Evolutionary conservation across 2,888 invertebrate genomes (phyloP).

Genomic region (Carpatolechia fugitivella): DNA sequence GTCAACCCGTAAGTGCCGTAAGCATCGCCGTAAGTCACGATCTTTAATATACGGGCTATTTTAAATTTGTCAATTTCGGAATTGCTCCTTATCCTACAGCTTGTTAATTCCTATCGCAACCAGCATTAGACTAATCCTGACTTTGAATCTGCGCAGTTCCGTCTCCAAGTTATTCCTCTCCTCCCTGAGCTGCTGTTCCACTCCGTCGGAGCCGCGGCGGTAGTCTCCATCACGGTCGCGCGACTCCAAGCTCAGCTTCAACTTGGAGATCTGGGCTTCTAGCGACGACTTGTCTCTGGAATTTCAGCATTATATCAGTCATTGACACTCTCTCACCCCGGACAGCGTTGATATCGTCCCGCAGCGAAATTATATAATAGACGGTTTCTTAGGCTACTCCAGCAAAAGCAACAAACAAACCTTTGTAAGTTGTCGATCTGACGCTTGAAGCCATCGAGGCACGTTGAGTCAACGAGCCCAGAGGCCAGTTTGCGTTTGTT

Average conservation of each 20-base stretch:
- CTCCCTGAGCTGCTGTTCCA: constrained; percentile 87
- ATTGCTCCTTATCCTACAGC: no score
- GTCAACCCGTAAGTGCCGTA: no score
- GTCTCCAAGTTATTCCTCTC: constrained; percentile 87
- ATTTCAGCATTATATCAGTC: neutral
- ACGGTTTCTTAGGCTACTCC: no score
- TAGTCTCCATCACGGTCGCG: constrained; percentile 77
- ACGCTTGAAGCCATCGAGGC: constrained; percentile 82
- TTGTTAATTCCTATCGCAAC: no score
- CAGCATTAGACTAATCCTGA: constrained; percentile 23
- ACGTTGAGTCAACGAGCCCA: constrained; percentile 74
- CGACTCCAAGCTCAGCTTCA: constrained; percentile 83
- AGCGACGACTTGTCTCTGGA: constrained; percentile 82
- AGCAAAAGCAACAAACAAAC: constrained; percentile 42
- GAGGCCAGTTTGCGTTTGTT: constrained; percentile 72
- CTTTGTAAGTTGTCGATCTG: constrained; percentile 85
- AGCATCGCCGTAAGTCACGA: no score
- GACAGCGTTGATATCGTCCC: no score
- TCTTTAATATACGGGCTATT: no score
- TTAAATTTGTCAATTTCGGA: no score
- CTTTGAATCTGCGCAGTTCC: constrained; percentile 85
- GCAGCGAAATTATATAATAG: no score
- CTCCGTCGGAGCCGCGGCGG: constrained; percentile 82
- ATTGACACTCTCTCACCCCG: no score
- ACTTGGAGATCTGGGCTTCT: constrained; percentile 83